Conservation (phyloP, 53 echinoderm and acorn worm genomes). For the Crossaster papposus region DNA sequence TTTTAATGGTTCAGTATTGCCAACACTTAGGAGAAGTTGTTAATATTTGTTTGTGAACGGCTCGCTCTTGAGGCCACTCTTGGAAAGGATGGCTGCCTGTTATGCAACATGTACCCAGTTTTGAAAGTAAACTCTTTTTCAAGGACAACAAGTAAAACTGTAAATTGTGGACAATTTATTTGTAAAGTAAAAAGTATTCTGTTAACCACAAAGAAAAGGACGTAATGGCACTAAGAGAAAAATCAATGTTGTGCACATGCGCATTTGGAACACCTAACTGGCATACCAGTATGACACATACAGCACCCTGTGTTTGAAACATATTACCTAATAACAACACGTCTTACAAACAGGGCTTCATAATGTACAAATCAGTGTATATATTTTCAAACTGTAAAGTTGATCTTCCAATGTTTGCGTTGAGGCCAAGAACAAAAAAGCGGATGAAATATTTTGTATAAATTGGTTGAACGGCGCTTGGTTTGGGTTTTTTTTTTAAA, state of each 20-base stretch:
- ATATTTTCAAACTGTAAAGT: not conserved
- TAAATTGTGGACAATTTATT: not conserved
- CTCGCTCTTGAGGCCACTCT: not conserved
- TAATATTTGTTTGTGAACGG: too few species aligned
- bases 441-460: slow-evolving; percentile 22
- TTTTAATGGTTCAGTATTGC: not conserved
- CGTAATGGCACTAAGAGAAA: too few species aligned
- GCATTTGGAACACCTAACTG: too few species aligned
- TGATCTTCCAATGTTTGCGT: not conserved
- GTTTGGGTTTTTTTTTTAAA: not conserved
- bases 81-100: not conserved
- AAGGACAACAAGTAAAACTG: not conserved
- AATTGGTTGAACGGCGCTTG: not conserved
- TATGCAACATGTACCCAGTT: not conserved
- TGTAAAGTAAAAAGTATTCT: not conserved
- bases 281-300: too few species aligned
- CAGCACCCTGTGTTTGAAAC: too few species aligned
- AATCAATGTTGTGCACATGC: too few species aligned
- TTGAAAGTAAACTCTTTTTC: not conserved
- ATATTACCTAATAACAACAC: too few species aligned
- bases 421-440: not conserved
- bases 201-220: too few species aligned
- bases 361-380: not conserved
- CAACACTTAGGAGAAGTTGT: too few species aligned
- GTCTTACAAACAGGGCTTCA: not conserved